Conservation (phyloP, 2,888 invertebrate genomes). For the Sinohyriopsis cumingii region DNA sequence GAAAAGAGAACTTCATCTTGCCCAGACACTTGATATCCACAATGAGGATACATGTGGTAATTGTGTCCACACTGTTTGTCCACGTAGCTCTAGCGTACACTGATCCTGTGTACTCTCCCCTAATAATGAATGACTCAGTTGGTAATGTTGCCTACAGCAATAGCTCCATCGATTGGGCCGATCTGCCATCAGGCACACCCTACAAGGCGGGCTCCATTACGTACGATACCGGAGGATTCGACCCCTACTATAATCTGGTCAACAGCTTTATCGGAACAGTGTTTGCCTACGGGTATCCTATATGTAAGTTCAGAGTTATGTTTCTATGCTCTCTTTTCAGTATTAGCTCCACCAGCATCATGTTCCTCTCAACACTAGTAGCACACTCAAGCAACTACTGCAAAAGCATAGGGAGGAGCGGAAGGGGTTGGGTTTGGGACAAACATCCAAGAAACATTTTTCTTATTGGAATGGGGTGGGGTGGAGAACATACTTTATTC, state of each 20-base stretch:
- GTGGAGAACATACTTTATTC: no score
- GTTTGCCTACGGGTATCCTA: constrained; percentile 33
- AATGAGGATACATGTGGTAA: no score
- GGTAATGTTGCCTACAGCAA: constrained; percentile 38
- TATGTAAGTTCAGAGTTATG: constrained; percentile 24
- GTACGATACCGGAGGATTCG: constrained; percentile 32
- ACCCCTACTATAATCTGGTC: constrained; percentile 28
- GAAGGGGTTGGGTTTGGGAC: no score
- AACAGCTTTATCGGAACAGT: constrained; percentile 38
- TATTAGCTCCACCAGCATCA: no score
- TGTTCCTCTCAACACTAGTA: no score
- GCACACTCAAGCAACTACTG: no score
- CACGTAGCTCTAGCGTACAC: not conserved
- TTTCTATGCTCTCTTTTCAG: not conserved
- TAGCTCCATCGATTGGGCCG: constrained; percentile 34
- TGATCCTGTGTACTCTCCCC: constrained; percentile 32
- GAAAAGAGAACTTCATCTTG: no score
- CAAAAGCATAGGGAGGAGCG: no score
- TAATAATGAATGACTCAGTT: constrained; percentile 26
- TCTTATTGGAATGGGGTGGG: no score
- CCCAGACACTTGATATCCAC: no score
- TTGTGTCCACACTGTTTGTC: no score
- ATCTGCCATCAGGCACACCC: constrained; percentile 21
- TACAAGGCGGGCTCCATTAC: constrained; percentile 19
- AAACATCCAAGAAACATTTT: no score